Percentiles rank a stretch among this genome's conserved stretches.
Conservation (phyloP, 2,797 vertebrate species). For the Coccyzus lansbergi region DNA sequence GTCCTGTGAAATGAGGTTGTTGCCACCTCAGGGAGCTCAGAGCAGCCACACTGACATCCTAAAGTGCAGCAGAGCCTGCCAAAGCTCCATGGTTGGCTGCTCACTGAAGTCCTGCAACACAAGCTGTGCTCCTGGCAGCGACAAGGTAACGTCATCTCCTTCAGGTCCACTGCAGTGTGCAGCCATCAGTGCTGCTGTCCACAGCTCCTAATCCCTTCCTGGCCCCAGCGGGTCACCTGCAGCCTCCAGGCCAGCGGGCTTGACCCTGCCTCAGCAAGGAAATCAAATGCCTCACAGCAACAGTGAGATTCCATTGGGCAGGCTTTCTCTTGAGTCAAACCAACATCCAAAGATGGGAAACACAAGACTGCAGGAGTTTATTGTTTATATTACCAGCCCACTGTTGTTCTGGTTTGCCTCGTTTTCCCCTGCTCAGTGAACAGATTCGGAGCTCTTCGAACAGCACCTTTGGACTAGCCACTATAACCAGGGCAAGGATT, state of each 20-base stretch:
- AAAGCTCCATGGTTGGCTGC: rapidly evolving
- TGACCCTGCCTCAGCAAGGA: not conserved
- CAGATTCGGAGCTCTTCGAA: not conserved
- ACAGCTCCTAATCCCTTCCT: conserved; percentile 10
- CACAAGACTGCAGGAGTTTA: rapidly evolving
- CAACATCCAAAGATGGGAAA: not conserved
- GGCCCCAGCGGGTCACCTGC: not conserved
- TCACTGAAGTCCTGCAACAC: not conserved
- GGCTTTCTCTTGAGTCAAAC: not conserved
- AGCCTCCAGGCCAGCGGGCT: not conserved
- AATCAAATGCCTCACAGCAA: not conserved
- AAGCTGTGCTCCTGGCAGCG: rapidly evolving
- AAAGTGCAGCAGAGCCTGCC: not conserved
- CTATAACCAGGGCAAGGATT: not conserved
- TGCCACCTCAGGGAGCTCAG: not conserved
- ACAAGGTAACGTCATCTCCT: not conserved
- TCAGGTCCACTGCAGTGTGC: rapidly evolving
- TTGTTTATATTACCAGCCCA: rapidly evolving
- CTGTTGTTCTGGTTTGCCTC: not conserved
- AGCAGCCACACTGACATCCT: not conserved
- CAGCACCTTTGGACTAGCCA: not conserved
- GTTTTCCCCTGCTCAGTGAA: not conserved
- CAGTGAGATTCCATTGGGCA: not conserved
- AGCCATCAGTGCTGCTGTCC: not conserved
- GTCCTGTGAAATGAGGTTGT: not conserved